A percentile compares a stretch with the other conserved stretches of the same genome.
These are phyloP conservation scores for Puffinus mauretanicus DNA, from an alignment of 2,113 vertebrate species.

Conservation along the genomic window DNA sequence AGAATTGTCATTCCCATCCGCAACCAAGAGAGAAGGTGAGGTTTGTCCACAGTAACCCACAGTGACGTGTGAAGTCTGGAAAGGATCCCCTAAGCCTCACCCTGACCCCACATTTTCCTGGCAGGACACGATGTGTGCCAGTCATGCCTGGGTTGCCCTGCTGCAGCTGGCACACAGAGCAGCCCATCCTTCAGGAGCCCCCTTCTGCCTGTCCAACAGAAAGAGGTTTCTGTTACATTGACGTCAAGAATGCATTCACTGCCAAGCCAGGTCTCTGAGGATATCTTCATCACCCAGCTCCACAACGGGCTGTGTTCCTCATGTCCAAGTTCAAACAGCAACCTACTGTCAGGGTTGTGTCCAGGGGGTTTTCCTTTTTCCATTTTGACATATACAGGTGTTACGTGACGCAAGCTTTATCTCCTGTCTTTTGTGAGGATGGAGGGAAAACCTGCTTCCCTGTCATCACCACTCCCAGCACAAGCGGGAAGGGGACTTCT, in stretches of 20 bases:
- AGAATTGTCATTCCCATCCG: neutral
- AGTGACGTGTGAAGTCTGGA: neutral
- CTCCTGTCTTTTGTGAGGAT: neutral
- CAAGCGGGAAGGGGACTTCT: neutral
- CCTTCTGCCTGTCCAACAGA: neutral
- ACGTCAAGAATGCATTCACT: neutral
- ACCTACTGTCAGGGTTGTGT: neutral
- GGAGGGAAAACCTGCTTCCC: neutral
- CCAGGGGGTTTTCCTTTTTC: neutral
- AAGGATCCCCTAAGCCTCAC: neutral
- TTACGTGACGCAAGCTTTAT: neutral
- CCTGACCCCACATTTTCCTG: neutral
- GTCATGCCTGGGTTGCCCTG: neutral
- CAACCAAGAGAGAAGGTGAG: neutral
- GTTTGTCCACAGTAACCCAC: neutral
- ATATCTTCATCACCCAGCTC: neutral
- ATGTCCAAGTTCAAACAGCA: neutral
- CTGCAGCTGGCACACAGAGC: neutral
- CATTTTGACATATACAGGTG: neutral
- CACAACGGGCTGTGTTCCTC: neutral
- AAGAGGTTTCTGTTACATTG: neutral
- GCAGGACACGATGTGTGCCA: neutral
- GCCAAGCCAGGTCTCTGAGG: neutral
- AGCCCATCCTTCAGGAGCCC: neutral
- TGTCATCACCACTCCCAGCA: neutral